Evolutionary conservation across 2,888 invertebrate genomes (phyloP), one percentile per base, ranked within the genome.

Genomic region (Cryptus viduatorius): DNA sequence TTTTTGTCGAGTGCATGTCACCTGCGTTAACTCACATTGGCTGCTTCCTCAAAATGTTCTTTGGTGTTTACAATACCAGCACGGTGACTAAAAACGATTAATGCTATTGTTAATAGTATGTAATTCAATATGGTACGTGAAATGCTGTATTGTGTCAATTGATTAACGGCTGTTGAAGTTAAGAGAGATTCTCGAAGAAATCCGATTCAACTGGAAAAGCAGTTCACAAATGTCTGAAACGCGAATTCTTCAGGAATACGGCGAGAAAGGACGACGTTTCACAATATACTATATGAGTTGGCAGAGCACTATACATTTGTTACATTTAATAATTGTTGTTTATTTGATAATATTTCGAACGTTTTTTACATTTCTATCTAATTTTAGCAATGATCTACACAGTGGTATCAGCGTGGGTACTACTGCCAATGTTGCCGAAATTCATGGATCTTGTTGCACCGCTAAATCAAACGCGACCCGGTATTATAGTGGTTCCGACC

Each of bases 211-310:
- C 10, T 65, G 65, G 65, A 14, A 65, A 7, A 1, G 4, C 4
- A 37, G 7, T 12, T 16, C n/a, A 42, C 24, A 0, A 10, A 37
- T 65, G 16, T 16, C 16, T 3, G 42, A 65, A 37, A 14, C 5
- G 4, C 1, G 37, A 0, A 19, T 65, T n/a, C 65, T 65, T 10
- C 16, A 19, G 19, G 8, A 42, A 65, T 42, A 16, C 24, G 65
- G 42, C 37, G 65, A 65, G 65, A 65, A 16, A 37, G 65, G 42
- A 42, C n/a, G 65, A 19, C n/a, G 16, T 10, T 65, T 42, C 12
- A 65, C 65, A 8, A 65, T 65, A 65, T 42, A 16, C 14, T 65
- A 65, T 16, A 37, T 16, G 1, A 8, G 65, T 65, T 24, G 46
- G 69, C 29, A 19, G 37, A 50, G 4, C 24, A 31, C 14, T 69